Evolutionary conservation across 2,797 vertebrate species (phyloP), one percentile per base, ranked within the genome.

Genomic region (Dendrocincla tyrannina): DNA sequence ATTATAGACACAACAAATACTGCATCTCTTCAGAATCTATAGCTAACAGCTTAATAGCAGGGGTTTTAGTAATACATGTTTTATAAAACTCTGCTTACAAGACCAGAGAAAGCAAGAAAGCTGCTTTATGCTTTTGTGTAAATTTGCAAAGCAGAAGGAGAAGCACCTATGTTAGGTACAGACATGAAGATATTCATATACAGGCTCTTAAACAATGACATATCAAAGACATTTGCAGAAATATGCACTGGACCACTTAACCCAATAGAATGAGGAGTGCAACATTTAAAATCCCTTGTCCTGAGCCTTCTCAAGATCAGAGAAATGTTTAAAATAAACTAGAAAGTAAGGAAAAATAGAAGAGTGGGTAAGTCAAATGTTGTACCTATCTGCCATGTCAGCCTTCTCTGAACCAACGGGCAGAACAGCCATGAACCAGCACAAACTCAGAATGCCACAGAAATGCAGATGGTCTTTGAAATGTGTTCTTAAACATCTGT

Each of bases 401-500:
- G 52, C 10, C 32, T 94, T 55, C 80, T 92, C 59, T 93, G 58
- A 35, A 6, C 22, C 74, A 93, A 46, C 27, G 85, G 53, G 69
- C 28, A 63, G 79, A 90, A 73, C 67, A 91, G 82, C 55, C 74
- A 84, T 68, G 92, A 97, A 58, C 32, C 22, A 88, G 78, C 79
- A 67, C 42, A 95, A 94, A 91, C 22, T 53, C 56, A 94, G 74
- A 96, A 77, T 56, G 59, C 72, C 84, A 91, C 0, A 0, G 49
- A 81, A 69, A 70, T 30, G 49, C 5, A 33, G 73, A 88, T 44
- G 66, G 68, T 62, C 64, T 89, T 91, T 55, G 64, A 97, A 97
- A 97, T 28, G 37, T 55, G 69, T 46, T 94, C 81, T 15, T 60
- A 91, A 95, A 93, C 82, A 80, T 63, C 90, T 95, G 64, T 79